These are phyloP conservation scores for Brachyistius frenatus DNA, from an alignment of 2,113 vertebrate genomes.

Conservation along the genomic window DNA sequence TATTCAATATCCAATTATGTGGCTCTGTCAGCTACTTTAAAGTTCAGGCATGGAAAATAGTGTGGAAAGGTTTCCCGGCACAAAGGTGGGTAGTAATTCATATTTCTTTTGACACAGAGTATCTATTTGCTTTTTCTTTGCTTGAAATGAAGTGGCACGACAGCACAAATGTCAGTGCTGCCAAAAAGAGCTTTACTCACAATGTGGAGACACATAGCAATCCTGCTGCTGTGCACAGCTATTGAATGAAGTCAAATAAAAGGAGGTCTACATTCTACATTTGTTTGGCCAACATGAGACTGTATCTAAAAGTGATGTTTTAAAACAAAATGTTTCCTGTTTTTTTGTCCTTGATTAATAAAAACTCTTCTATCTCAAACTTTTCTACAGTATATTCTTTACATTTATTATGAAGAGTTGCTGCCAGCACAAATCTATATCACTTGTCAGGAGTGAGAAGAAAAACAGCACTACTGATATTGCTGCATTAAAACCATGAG, in stretches of 20 bases:
- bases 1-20: conserved; percentile 27
- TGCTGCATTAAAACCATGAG: background rate
- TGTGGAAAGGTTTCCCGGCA: background rate
- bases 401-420: background rate
- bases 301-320: background rate
- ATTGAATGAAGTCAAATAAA: background rate
- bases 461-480: background rate
- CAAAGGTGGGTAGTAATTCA: background rate
- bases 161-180: background rate
- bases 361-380: background rate
- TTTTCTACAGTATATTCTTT: background rate
- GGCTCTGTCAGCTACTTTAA: conserved; percentile 9
- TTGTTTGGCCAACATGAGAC: no score
- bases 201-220: background rate
- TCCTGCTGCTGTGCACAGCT: background rate
- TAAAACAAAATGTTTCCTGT: background rate
- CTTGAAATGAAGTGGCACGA: background rate
- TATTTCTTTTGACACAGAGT: background rate
- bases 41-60: background rate
- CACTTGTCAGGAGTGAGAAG: background rate
- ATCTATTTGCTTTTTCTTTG: background rate
- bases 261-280: background rate
- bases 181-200: background rate
- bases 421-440: background rate
- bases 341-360: background rate